Base-by-base conservation (phyloP, 2,113 vertebrate species). In the Petaurus breviceps region DNA sequence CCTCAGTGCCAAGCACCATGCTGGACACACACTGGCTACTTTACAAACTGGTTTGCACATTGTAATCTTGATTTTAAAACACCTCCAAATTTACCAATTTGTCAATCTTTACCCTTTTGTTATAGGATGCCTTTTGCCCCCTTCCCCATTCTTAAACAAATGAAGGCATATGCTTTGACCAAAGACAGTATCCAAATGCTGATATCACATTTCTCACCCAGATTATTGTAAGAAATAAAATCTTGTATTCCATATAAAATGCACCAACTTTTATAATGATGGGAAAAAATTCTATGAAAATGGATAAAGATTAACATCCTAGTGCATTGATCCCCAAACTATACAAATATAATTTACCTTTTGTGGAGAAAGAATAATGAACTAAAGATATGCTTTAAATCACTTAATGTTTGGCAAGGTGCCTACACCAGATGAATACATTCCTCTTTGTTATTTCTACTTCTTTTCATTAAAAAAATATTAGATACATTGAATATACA, bases 311-410 rank as follows among this genome's bases (percentile, higher is more conserved):
- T 19, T 47, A 0, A 37, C 14, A 8, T 54, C 89, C 16, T 92
- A 94, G 25, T 89, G 6, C 1, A 94, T 93, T 94, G 8, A 61
- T 95, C 61, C 4, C 25, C 31, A 77, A 90, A 26, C 25, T 9
- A 55, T 26, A 6, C 10, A 95, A 91, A 92, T 89, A 6, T 6
- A 91, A 89, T 61, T 96, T 8, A 68, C 51, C n/a, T 91, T 97
- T 90, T 93, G 5, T 46, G 90, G 0, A 91, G 9, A 12, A 93
- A 51, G 1, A 77, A 91, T 54, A 95, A 54, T 51, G 31, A 91
- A 23, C 91, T 92, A 8, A 97, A 95, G 25, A 95, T 90, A 50
- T n/a, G 77, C 51, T 95, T 97, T 90, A 94, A 91, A 8, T n/a
- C 91, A 89, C 26, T 91, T 97, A 89, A 19, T 91, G 7, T 92